Evolutionary conservation across 2,888 invertebrate genomes (phyloP), one percentile per base, ranked within the genome.

Genomic region (Cinara cedri): DNA sequence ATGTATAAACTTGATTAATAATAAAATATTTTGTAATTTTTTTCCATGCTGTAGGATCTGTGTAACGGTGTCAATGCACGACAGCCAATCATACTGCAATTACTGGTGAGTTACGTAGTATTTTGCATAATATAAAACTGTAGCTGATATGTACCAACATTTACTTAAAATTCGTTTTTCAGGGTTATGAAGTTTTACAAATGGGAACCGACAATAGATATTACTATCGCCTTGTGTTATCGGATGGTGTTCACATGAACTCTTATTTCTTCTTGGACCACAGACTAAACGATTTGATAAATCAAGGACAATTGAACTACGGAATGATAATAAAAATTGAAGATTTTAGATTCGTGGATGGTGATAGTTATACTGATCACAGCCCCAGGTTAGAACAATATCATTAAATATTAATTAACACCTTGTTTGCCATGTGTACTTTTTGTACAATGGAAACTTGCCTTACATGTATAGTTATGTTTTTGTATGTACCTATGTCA

Each of bases 151-250:
- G 0, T n/a, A 49, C 14, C 13, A 60, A 4, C 0, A 24, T 16
- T 4, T 70, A 8, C 3, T 16, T 55, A 14, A 24, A 21, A 3
- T 13, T 19, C 19, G 11, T 16, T 34, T 13, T 21, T 1, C 16
- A 78, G 78, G 78, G 78, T 34, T 78, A 70, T n/a, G 78, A 78
- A 9, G 34, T 49, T 57, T 42, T 78, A 14, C 11, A 60, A 2
- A 16, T 49, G 14, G 34, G 42, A 51, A 42, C 1, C 14, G 19
- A 57, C 11, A 3, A n/a, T n/a, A n/a, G 70, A 34, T 51, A 19
- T 19, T 51, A 49, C n/a, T 78, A 78, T 62, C 78, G 78, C 13
- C 16, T 78, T n/a, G 78, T 78, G 16, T 60, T 78, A 1, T 78
- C 78, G 0, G 78, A 78, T 51, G 78, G 78, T 1, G 21, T 21